Percentiles rank a stretch among this genome's conserved stretches.
Conservation (phyloP, 2,888 invertebrate species). For the Drosophila anomalata region DNA sequence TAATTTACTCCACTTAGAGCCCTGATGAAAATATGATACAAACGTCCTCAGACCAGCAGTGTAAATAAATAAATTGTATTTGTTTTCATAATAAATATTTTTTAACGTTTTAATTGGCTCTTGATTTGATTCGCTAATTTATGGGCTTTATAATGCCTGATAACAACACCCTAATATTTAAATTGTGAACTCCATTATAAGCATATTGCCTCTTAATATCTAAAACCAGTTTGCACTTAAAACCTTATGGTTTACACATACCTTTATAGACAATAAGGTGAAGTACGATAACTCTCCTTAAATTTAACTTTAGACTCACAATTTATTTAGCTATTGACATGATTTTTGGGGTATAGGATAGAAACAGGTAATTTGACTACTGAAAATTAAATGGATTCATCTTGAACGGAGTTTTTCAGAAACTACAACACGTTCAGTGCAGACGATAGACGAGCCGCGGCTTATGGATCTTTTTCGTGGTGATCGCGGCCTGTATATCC, state of each 20-base stretch:
- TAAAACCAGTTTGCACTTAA: too few relatives aligned
- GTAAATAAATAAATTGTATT: background rate
- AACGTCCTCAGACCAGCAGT: background rate
- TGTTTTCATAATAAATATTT: background rate
- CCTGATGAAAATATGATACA: slow-evolving; percentile 15
- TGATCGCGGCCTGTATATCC: background rate
- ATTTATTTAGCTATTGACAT: background rate
- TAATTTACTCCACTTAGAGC: slow-evolving; percentile 16
- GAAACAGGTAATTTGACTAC: background rate
- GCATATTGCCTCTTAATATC: too few relatives aligned
- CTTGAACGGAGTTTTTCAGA: too few relatives aligned
- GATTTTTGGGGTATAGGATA: background rate
- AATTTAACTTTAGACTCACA: background rate
- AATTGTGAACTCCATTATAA: too few relatives aligned
- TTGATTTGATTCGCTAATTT: background rate
- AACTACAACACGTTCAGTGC: background rate
- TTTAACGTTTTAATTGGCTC: slow-evolving; percentile 1
- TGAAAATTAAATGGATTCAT: background rate
- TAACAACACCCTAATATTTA: background rate
- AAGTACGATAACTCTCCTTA: too few relatives aligned
- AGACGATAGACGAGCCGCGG: slow-evolving; percentile 9
- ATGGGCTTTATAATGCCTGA: background rate
- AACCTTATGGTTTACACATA: too few relatives aligned
- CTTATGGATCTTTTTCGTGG: background rate
- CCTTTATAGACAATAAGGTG: too few relatives aligned